A percentile compares a stretch with the other conserved stretches of the same genome.
Evolutionary conservation across 1,140 invertebrate genomes (phyloP).

Genomic region (Drosophila navojoa): DNA sequence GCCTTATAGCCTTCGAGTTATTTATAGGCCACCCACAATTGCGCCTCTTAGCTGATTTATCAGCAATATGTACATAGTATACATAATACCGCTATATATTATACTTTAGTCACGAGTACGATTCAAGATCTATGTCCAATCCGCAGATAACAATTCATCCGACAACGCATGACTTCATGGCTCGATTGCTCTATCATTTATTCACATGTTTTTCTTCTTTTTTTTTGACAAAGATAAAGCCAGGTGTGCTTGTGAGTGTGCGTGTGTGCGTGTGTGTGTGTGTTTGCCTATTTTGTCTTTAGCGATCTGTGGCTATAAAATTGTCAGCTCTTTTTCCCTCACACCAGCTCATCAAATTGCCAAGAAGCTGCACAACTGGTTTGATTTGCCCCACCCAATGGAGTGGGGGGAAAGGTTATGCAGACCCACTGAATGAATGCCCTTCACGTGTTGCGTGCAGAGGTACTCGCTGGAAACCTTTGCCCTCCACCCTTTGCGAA

Average conservation of each 20-base stretch:
- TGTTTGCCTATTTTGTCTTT: not conserved
- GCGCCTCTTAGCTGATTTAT: conserved; percentile 14
- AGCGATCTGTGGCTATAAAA: conserved; percentile 3
- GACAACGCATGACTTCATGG: conserved; percentile 40
- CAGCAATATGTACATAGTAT: conserved; percentile 9
- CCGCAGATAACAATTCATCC: conserved; percentile 43
- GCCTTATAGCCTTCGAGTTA: not conserved
- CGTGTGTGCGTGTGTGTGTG: conserved; percentile 13
- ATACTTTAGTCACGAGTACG: conserved; percentile 22
- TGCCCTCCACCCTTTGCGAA: conserved; percentile 48
- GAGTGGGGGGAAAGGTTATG: not conserved
- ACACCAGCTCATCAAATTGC: conserved; percentile 19
- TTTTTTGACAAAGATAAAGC: conserved; percentile 34
- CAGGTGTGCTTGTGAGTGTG: not conserved
- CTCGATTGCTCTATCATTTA: conserved; percentile 35
- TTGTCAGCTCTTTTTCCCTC: conserved; percentile 10
- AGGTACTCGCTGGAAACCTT: conserved; percentile 36
- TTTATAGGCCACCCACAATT: not conserved
- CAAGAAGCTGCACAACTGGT: conserved; percentile 58
- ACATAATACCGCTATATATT: not conserved
- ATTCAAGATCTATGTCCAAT: conserved; percentile 45
- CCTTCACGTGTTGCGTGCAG: conserved; percentile 51
- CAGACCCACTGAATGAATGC: conserved; percentile 26
- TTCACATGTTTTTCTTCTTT: conserved; percentile 24
- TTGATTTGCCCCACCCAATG: conserved; percentile 17